A percentile compares a stretch with the other conserved stretches of the same genome.
Evolutionary conservation across 2,888 invertebrate species (phyloP).

Genomic region (Nomada lathburiana): DNA sequence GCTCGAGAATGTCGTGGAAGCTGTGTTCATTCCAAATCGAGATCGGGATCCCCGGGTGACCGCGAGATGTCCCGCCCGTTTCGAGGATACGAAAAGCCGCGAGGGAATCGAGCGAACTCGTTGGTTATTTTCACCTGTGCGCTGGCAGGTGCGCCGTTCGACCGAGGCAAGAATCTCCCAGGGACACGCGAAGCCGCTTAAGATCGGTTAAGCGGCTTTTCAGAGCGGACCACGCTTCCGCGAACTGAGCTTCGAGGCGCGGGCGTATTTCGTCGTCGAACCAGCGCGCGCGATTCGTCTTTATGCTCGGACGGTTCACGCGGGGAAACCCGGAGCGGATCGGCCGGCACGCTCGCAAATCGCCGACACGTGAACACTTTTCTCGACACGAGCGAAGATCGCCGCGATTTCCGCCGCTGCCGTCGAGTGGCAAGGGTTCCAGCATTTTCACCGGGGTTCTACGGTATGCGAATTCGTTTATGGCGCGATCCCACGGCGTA

Average conservation of each 20-base stretch:
- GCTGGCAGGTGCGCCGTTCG: conserved; percentile 22
- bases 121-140: conserved; percentile 36
- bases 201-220: conserved; percentile 70
- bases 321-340: conserved; percentile 33
- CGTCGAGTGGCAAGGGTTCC: not conserved
- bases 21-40: conserved; percentile 53
- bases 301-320: conserved; percentile 16
- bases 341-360: conserved; percentile 37
- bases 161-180: conserved; percentile 44
- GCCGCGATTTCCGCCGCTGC: not conserved
- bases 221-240: conserved; percentile 53
- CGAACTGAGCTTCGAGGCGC: conserved; percentile 47
- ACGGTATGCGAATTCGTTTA: not conserved
- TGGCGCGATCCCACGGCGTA: not conserved
- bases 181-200: conserved; percentile 64
- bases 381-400: conserved; percentile 2
- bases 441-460: not conserved
- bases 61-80: not conserved
- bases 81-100: conserved; percentile 15
- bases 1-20: conserved; percentile 47
- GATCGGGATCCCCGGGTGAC: conserved; percentile 54
- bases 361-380: conserved; percentile 41
- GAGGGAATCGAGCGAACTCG: not conserved
- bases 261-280: not conserved
- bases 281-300: too few relatives aligned